Evolutionary conservation across 2,888 invertebrate genomes (phyloP), one percentile per base, ranked within the genome.

Genomic region (Xylophagus ater): DNA sequence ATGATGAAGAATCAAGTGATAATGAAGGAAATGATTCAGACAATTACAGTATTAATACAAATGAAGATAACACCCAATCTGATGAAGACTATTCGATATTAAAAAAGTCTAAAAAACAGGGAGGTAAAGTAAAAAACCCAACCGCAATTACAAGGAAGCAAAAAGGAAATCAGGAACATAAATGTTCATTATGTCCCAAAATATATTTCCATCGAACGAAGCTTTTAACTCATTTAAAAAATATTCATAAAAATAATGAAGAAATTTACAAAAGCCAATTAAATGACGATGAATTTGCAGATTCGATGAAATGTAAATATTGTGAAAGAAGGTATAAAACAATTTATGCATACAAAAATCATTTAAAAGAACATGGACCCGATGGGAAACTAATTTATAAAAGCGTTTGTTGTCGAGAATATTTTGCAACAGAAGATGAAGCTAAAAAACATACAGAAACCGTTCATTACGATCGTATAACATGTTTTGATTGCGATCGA

Each of bases 401-500:
- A 46, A 69, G 69, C 34, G 60, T 62, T 34, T 66, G 62, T 46
- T 70, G 69, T 46, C 56, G 55, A 30, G 42, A 53, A 17, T 57
- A 56, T 42, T 70, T 68, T 46, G 50, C 51, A 30, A 62, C 61
- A 10, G 60, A 61, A 42, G 59, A 63, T 7, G 61, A 63, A 33
- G 60, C 64, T 33, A 57, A 57, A 8, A 53, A 54, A 6, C 70
- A 70, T 44, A 65, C 66, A 33, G 57, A 57, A 19, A 48, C 52
- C 20, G 52, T 47, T 20, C 70, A 70, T 49, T 56, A 57, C 17
- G 58, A 63, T 31, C 47, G 61, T 33, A 50, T 70, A 47, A 64
- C 59, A 30, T 70, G 70, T 44, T 55, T 58, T 20, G 56, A 61
- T 25, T 70, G 70, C 41, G 59, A 65, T 32, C 67, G 66, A 50